Base-by-base conservation (phyloP, 1,140 invertebrate genomes). In the Leptinotarsa undecemlineata region DNA sequence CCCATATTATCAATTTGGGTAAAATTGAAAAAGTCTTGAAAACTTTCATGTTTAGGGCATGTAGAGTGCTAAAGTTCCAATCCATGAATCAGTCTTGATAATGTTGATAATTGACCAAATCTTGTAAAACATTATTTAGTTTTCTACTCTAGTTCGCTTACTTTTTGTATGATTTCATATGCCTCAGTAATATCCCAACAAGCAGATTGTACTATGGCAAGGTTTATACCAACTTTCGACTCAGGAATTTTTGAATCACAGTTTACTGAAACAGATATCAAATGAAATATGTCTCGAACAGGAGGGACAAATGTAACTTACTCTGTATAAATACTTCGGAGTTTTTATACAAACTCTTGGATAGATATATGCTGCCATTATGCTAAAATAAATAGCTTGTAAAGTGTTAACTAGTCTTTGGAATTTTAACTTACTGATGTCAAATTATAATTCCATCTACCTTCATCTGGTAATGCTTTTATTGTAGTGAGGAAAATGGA, bases 331-430 rank as follows among this genome's bases (percentile, higher is more conserved):
- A 86, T 19, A 86, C 79, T 81, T 86, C 80, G 4, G 85, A 82
- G 13, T 79, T 83, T 77, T 84, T 84, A 76, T 79, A 87, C 66
- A 87, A 77, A 76, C 83, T 86, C 76, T 87, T 86, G 23, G 83
- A 79, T 51, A 85, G 74, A 73, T 77, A 81, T 42, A 86, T 67
- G 71, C 78, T 81, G 62, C 77, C 79, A 71, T 81, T 73, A 23
- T 79, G 78, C 82, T 82, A 68, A 62, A 69, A 70, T 73, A 71
- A 33, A 74, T 68, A 74, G 72, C 21, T 74, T 11, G 8, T 62
- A 68, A 33, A 63, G 19, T 48, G 60, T 74, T 23, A 47, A 21
- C 23, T 72, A 47, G 61, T 62, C 60, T 68, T 19, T n/a, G 4
- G 68, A 71, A 42, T 42, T 63, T 72, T 48, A 64, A 76, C 78